Percentiles rank a stretch among this genome's conserved stretches.
These are phyloP conservation scores for Leptothorax acervorum DNA, from an alignment of 2,888 invertebrate genomes.

Conservation along the genomic window DNA sequence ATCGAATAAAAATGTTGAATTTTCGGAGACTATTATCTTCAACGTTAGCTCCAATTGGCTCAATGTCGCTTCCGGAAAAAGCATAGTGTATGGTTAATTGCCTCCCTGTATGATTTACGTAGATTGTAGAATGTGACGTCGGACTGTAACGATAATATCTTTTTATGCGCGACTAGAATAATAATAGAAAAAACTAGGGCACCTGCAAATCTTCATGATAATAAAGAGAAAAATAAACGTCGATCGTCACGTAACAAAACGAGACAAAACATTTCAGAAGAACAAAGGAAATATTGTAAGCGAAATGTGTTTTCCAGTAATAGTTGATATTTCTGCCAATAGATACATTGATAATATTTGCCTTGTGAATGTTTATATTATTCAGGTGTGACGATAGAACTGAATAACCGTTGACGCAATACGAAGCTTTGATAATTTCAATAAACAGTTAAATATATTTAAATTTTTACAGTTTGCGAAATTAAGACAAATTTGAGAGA, in stretches of 20 bases:
- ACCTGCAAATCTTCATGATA: constrained; percentile 8
- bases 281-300: neutral
- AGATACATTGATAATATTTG: neutral
- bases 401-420: neutral
- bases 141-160: constrained; percentile 16
- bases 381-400: neutral
- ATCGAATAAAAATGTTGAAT: neutral
- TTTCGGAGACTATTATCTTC: neutral
- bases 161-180: constrained; percentile 32
- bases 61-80: neutral
- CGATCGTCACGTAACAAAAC: neutral
- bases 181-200: constrained; percentile 21
- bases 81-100: neutral
- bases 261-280: neutral
- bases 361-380: neutral
- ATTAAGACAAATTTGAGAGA: neutral
- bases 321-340: neutral
- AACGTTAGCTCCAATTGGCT: neutral
- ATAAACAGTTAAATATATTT: neutral
- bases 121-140: constrained; percentile 18
- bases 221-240: constrained; percentile 2
- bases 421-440: neutral
- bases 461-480: neutral
- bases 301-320: neutral
- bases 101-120: constrained; percentile 27